These are phyloP conservation scores for Cyanoderma ruficeps DNA, from an alignment of 2,113 vertebrate species.

Conservation along the genomic window DNA sequence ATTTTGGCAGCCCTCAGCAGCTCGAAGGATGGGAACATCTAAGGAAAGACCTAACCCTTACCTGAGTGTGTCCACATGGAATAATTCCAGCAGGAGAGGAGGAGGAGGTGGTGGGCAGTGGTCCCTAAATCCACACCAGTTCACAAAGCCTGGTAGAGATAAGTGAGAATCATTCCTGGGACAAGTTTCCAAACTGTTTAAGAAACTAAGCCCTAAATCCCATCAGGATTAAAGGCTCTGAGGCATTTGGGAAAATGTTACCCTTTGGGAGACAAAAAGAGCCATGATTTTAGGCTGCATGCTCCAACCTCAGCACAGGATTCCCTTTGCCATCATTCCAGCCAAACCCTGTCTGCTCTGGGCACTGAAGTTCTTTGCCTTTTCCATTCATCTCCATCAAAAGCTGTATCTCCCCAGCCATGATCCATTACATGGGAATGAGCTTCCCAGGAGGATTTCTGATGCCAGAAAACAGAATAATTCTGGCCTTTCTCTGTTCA, in stretches of 20 bases:
- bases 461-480: background rate
- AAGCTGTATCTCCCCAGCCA: background rate
- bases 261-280: background rate
- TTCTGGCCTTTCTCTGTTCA: background rate
- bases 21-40: background rate
- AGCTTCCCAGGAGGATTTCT: background rate
- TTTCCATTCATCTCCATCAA: background rate
- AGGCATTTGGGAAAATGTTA: background rate
- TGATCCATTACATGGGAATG: background rate
- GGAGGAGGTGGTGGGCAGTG: background rate
- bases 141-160: background rate
- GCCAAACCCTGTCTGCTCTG: background rate
- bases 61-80: background rate
- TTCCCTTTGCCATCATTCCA: fast-evolving
- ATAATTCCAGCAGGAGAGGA: background rate
- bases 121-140: background rate
- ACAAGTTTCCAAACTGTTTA: background rate
- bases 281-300: background rate
- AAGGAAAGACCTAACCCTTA: background rate
- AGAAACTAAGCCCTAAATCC: constrained; percentile 22
- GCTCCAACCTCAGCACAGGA: background rate
- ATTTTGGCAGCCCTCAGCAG: background rate
- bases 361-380: background rate
- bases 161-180: background rate
- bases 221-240: background rate